Percentiles rank a stretch among this genome's conserved stretches.
These are phyloP conservation scores for Loriculus beryllinus DNA, from an alignment of 2,797 vertebrate species.

Conservation along the genomic window DNA sequence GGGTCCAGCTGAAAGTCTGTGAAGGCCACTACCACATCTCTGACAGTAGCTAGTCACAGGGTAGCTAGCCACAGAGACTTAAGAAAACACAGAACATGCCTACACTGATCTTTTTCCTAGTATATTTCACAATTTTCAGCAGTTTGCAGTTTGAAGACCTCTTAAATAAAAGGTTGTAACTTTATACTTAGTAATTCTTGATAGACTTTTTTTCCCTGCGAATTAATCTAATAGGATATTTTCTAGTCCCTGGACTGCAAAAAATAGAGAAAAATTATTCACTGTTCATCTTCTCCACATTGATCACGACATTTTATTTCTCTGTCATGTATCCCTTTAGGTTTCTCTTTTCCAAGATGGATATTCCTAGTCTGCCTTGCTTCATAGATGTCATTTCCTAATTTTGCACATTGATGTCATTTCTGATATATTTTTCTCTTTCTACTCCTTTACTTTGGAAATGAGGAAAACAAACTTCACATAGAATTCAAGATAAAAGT, in stretches of 20 bases:
- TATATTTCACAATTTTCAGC: constrained; percentile 1
- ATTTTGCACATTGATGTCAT: not conserved
- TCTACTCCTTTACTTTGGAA: not conserved
- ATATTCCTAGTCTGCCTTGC: not conserved
- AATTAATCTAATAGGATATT: not conserved
- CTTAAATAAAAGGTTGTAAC: not conserved
- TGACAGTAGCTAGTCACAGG: not conserved
- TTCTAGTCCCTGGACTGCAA: not conserved
- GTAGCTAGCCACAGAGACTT: not conserved
- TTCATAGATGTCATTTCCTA: not conserved
- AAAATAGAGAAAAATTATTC: not conserved
- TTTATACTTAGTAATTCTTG: not conserved
- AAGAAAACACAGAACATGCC: not conserved
- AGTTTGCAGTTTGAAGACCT: not conserved
- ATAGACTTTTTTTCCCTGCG: not conserved
- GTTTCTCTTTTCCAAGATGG: not conserved
- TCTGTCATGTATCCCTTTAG: not conserved
- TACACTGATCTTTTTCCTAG: not conserved
- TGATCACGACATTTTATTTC: not conserved
- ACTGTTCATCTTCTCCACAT: not conserved
- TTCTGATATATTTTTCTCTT: not conserved
- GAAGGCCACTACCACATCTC: not conserved
- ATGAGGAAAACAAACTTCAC: not conserved
- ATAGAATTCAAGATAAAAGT: not conserved
- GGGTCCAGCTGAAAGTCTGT: not conserved